Evolutionary conservation across 2,888 invertebrate genomes (phyloP), one percentile per base, ranked within the genome.

Genomic region (Dryobota labecula): DNA sequence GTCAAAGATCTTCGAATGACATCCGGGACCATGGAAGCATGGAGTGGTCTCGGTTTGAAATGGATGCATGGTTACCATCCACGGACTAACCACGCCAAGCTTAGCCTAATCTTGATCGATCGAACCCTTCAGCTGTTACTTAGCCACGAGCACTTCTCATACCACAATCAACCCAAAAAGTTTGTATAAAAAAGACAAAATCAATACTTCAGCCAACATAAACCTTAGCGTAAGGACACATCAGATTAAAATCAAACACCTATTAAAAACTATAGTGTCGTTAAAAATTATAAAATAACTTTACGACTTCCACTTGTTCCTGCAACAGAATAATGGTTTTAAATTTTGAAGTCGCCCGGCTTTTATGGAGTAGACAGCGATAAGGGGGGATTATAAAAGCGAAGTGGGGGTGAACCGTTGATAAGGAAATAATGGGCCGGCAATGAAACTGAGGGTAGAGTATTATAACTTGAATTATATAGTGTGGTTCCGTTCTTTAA

Each of bases 311-410:
- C 88, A 88, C 89, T 89, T 90, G 90, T 90, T 90, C 89, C 80
- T 89, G 87, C 88, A 86, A 89, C 89, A 87, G 88, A 91, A 92
- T 92, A 92, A 93, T 92, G 89, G 90, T 90, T 92, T 92, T 89
- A 92, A 93, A 92, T 90, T 88, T 92, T 91, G 88, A 93, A 92
- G 91, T 90, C 89, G n/a, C 88, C 88, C 88, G 84, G 88, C 92
- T 93, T 93, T 93, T 93, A 93, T 93, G 91, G 91, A 93, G 91
- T 89, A 91, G 91, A 90, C 90, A 86, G 87, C 90, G 94, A 94
- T 94, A 94, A 94, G 90, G 88, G 88, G 47, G 91, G 92, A 92
- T 94, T 93, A 93, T 92, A 91, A 93, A 93, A 90, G 90, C 89
- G 90, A 91, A 90, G 89, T 90, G 89, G 90, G 91, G 92, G 87